phyloP scores from a whole-genome alignment of 2,888 invertebrate species.

The Mythimna impura region DNA sequence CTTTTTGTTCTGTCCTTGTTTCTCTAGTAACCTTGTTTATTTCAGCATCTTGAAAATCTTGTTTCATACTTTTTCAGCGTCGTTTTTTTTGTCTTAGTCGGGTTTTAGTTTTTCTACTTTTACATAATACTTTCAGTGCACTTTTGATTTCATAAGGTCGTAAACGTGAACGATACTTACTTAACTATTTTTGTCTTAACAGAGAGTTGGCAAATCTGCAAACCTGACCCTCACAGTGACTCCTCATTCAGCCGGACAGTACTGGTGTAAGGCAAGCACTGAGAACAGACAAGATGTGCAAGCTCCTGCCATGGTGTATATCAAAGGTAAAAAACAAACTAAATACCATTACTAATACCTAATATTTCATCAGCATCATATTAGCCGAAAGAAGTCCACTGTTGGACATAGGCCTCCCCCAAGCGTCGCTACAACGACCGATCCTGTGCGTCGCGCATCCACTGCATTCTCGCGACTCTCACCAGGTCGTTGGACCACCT shows the following conservation, averaged over 20 bases:
- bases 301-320: slow-evolving; percentile 94
- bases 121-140: neutral
- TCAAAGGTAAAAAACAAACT: slow-evolving; percentile 90
- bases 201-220: slow-evolving; percentile 94
- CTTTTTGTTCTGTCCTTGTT: too few species aligned
- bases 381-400: neutral
- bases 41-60: too few species aligned
- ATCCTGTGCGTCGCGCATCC: too few species aligned
- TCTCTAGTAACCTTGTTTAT: too few species aligned
- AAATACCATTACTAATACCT: neutral
- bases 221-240: slow-evolving; percentile 95
- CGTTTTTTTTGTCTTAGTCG: too few species aligned
- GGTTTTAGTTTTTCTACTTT: neutral
- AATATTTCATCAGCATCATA: too few species aligned
- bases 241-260: slow-evolving; percentile 95
- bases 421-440: too few species aligned
- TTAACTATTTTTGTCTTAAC: slow-evolving; percentile 37
- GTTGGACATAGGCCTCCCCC: too few species aligned
- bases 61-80: too few species aligned
- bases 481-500: too few species aligned
- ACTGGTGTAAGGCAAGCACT: slow-evolving; percentile 97
- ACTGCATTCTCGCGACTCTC: too few species aligned
- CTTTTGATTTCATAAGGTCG: neutral
- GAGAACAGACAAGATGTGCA: slow-evolving; percentile 96
- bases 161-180: too few species aligned